Conservation (phyloP, 2,888 invertebrate genomes). For the Drosophila setosimentum region DNA sequence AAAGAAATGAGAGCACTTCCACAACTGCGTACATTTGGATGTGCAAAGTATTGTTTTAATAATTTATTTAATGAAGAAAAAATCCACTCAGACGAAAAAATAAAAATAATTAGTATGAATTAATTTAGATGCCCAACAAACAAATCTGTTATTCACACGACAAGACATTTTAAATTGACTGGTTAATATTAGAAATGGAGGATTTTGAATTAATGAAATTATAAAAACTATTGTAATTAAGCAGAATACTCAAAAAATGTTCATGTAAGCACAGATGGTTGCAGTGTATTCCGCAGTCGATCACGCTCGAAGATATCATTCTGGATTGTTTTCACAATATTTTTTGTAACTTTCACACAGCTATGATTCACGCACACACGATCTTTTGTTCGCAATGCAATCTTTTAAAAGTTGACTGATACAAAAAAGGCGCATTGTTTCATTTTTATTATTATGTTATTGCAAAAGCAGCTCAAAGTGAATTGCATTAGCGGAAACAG, state of each 20-base stretch:
- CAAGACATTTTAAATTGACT: background rate
- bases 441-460: conserved; percentile 7
- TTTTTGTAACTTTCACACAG: conserved; percentile 22
- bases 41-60: background rate
- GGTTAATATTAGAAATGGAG: background rate
- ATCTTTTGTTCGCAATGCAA: conserved; percentile 13
- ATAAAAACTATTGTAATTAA: background rate
- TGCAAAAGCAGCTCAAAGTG: conserved; percentile 11
- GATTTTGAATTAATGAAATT: background rate
- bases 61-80: background rate
- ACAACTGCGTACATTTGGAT: background rate
- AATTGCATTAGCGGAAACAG: conserved; percentile 45
- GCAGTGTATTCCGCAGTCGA: background rate
- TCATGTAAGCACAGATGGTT: background rate
- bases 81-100: background rate
- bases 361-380: conserved; percentile 14
- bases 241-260: too few species aligned
- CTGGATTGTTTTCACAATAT: background rate
- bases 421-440: conserved; percentile 1
- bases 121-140: too few species aligned
- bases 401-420: conserved; percentile 20
- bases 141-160: too few species aligned
- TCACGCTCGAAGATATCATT: background rate
- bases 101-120: too few species aligned
- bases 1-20: background rate